Percentiles rank a stretch among this genome's conserved stretches.
phyloP scores from a whole-genome alignment of 2,797 vertebrate species.

The Scolopax rusticola region DNA sequence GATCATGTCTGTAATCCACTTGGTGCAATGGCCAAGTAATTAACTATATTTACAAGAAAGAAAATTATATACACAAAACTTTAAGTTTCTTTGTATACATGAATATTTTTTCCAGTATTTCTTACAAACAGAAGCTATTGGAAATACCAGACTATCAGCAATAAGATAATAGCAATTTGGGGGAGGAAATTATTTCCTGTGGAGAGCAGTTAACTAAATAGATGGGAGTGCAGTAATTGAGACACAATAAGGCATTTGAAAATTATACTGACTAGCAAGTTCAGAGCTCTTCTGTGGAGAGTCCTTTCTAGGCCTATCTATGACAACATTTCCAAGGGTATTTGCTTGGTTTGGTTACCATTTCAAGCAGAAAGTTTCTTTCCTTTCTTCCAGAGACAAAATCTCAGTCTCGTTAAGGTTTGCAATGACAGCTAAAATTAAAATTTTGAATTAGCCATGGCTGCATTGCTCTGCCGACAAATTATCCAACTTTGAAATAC shows the following conservation, averaged over 20 bases:
- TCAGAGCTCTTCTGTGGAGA: background rate
- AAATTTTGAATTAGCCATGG: background rate
- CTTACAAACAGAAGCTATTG: background rate
- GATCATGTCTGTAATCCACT: background rate
- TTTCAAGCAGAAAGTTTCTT: background rate
- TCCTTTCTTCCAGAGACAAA: background rate
- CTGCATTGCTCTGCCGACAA: background rate
- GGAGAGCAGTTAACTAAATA: background rate
- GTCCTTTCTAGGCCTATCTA: background rate
- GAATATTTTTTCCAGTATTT: background rate
- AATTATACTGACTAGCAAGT: background rate
- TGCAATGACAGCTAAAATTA: background rate
- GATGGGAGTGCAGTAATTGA: background rate
- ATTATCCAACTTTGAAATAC: background rate
- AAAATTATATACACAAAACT: background rate
- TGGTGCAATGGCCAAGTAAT: background rate
- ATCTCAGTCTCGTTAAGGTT: background rate
- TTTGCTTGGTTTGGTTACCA: background rate
- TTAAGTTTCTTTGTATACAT: background rate
- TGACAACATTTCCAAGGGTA: background rate
- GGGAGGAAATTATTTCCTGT: background rate
- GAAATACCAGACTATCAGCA: background rate
- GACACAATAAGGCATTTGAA: background rate
- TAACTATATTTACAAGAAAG: background rate
- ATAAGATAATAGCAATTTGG: background rate